Evolutionary conservation across 2,113 vertebrate genomes (phyloP), one percentile per base, ranked within the genome.

Genomic region (Zapornia atra): DNA sequence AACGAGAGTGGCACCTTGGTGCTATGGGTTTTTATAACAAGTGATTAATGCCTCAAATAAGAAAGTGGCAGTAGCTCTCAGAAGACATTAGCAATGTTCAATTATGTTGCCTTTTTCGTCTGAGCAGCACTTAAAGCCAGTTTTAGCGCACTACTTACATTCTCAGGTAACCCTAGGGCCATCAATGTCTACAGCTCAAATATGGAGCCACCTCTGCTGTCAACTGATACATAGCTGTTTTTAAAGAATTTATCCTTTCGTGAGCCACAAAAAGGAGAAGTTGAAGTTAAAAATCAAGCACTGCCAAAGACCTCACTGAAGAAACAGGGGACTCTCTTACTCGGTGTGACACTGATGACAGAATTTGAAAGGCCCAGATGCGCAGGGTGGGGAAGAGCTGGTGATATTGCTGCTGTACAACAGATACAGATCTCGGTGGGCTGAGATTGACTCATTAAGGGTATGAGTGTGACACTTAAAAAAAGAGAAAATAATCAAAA

Each of bases 361-460:
- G 73, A 76, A 90, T 90, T 64, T 61, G 82, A 94, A 82, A 44
- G 78, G 76, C 80, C 94, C 73, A 36, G 71, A 28, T 90, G 76
- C 60, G 94, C 95, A 81, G 92, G 90, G 50, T 66, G 64, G 76
- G 66, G 60, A 73, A 90, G 9, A 87, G 92, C 87, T 89, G 53
- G 36, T 72, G 73, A 40, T 24, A 96, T 82, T 1, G 4, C 71
- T 97, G 91, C 88, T 92, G 89, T 97, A 82, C 80, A 96, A 93
- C 79, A 57, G 38, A 50, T n/a, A n/a, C n/a, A n/a, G n/a, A n/a
- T n/a, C 91, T 36, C 42, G 81, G 91, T 84, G 44, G 53, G 51
- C 36, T 57, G 25, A 94, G 83, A 96, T 17, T 89, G 93, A 92
- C 77, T 96, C 91, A 96, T 90, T 95, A 95, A 91, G 94, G 95